Percentiles rank a stretch among this genome's conserved stretches.
Conservation (phyloP, 2,797 vertebrate genomes). For the Clarias fuscus region DNA sequence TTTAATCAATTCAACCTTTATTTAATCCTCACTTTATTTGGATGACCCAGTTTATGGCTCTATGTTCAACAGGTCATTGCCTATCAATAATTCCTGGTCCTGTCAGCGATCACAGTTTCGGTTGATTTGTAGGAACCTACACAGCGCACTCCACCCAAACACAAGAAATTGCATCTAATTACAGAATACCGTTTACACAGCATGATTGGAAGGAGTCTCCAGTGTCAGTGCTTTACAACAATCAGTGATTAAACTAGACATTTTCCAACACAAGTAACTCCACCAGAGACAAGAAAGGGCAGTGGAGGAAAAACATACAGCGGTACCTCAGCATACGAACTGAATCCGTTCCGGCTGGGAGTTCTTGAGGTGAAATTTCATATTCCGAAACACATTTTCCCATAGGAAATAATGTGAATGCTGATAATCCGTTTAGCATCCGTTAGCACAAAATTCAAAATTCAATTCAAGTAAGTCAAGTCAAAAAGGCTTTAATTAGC, state of each 20-base stretch:
- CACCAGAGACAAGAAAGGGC: neutral
- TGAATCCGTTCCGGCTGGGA: too few species aligned
- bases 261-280: neutral
- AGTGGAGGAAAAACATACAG: neutral
- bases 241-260: neutral
- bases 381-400: too few species aligned
- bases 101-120: neutral
- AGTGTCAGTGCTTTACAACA: neutral
- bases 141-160: neutral
- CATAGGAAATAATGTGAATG: too few species aligned
- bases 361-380: too few species aligned
- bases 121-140: neutral
- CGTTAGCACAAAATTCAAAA: too few species aligned
- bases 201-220: neutral
- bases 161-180: neutral
- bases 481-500: too few species aligned
- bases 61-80: neutral
- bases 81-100: neutral
- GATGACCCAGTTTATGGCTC: neutral
- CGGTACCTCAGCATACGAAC: too few species aligned
- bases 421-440: too few species aligned
- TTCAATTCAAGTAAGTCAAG: too few species aligned
- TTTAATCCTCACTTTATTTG: neutral
- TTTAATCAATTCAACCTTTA: too few species aligned
- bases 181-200: neutral